These are phyloP conservation scores for Brenthis daphne DNA, from an alignment of 2,888 invertebrate genomes.

Conservation along the genomic window DNA sequence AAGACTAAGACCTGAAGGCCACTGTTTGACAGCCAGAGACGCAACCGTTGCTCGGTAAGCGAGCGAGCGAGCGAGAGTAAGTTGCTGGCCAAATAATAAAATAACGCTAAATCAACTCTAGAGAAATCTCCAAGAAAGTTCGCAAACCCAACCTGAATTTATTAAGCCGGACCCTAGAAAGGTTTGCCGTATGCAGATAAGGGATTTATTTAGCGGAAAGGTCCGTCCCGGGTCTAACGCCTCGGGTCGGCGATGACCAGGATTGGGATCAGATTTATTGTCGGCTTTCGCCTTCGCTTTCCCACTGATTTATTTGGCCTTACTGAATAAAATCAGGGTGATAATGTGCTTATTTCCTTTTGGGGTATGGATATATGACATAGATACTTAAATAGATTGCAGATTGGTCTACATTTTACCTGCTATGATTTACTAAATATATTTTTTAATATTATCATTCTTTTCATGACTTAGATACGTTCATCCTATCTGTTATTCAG, in stretches of 20 bases:
- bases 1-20: too few species aligned
- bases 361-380: slow-evolving; percentile 14
- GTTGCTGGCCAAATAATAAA: not conserved
- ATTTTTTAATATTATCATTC: not conserved
- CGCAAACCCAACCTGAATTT: slow-evolving; percentile 80
- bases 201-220: slow-evolving; percentile 83
- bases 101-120: slow-evolving; percentile 53
- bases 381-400: not conserved
- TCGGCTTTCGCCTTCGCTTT: slow-evolving; percentile 73
- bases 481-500: too few species aligned
- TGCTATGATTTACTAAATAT: not conserved
- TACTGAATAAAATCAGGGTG: slow-evolving; percentile 66
- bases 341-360: slow-evolving; percentile 56
- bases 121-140: slow-evolving; percentile 61
- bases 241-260: slow-evolving; percentile 79
- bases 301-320: slow-evolving; percentile 75
- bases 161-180: slow-evolving; percentile 82
- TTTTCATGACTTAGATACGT: too few species aligned
- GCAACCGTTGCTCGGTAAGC: too few species aligned
- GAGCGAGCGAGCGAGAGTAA: too few species aligned
- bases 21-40: too few species aligned
- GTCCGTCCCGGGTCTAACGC: slow-evolving; percentile 80
- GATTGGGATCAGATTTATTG: slow-evolving; percentile 78
- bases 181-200: slow-evolving; percentile 83
- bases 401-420: not conserved